Evolutionary conservation across 1,140 invertebrate species (phyloP), one percentile per base, ranked within the genome.

Genomic region (Cyclina sinensis): DNA sequence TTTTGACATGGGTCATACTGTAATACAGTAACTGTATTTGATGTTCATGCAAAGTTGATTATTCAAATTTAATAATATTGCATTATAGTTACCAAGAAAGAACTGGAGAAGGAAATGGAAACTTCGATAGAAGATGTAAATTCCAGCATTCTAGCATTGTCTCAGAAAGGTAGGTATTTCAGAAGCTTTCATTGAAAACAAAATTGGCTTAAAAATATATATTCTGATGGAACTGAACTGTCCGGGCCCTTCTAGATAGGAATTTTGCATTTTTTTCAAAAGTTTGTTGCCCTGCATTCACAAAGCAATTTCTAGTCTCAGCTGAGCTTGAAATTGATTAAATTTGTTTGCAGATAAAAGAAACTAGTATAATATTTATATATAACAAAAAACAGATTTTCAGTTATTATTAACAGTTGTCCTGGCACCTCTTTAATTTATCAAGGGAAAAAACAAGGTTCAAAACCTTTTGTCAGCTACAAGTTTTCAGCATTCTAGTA

Each of bases 61-160:
- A 48, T 65, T 65, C 9, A 12, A 12, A 65, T 65, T 24, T 65
- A 9, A 65, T 65, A 65, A 65, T 65, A 12, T 65, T 65, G 11
- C 21, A 65, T 65, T 65, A 65, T 32, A 65, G 59, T 65, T 65
- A 32, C 9, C 30, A 65, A 65, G 59, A 65, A 65, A 65, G 59
- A 65, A 65, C n/a, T 65, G 59, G 59, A 65, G 59, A 65, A 65
- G 59, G 59, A 65, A 65, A 65, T 65, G 59, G 59, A 65, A 65
- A 65, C 59, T n/a, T 65, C n/a, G 59, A 65, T 65, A 65, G n/a
- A 65, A 70, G 65, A 27, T 70, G 65, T 70, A n/a, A 70, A 27
- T 32, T 70, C 65, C 27, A 70, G 21, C 65, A 70, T 70, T 35
- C 65, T 70, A 30, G 65, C 27, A 11, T 16, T 30, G 65, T 70